Evolutionary conservation across 2,888 invertebrate species (phyloP).

Genomic region (Agrilus cyanescens): DNA sequence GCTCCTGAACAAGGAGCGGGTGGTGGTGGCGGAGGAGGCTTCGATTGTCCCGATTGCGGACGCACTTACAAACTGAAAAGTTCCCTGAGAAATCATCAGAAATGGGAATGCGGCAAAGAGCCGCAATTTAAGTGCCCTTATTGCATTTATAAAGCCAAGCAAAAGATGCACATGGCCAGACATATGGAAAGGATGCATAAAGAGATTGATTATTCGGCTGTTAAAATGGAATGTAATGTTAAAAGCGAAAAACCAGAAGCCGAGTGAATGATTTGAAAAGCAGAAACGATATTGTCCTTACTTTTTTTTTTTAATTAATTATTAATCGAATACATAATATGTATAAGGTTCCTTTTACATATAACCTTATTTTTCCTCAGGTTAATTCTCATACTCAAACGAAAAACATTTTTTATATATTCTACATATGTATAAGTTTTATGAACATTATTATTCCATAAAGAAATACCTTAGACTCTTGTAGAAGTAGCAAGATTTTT

Average conservation of each 20-base stretch:
- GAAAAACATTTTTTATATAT: too few relatives aligned
- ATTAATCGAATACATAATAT: slow-evolving; percentile 1
- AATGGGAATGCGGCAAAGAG: slow-evolving; percentile 79
- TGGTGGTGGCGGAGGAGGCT: slow-evolving; percentile 37
- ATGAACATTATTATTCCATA: neutral
- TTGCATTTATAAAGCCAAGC: slow-evolving; percentile 74
- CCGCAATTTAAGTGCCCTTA: slow-evolving; percentile 73
- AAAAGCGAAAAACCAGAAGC: slow-evolving; percentile 22
- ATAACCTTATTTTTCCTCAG: too few relatives aligned
- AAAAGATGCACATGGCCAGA: slow-evolving; percentile 73
- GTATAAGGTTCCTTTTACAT: too few relatives aligned
- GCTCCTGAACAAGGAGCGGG: too few relatives aligned
- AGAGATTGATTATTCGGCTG: slow-evolving; percentile 31
- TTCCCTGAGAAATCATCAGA: slow-evolving; percentile 70
- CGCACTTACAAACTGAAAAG: slow-evolving; percentile 79
- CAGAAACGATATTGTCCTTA: slow-evolving; percentile 8
- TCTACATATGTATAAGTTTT: too few relatives aligned
- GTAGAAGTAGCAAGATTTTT: neutral
- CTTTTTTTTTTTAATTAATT: slow-evolving; percentile 4
- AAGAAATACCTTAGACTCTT: neutral
- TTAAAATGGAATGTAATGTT: slow-evolving; percentile 26
- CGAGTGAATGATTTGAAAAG: slow-evolving; percentile 8
- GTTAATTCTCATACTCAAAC: too few relatives aligned
- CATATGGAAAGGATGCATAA: slow-evolving; percentile 77
- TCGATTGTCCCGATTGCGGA: slow-evolving; percentile 72